Conservation (phyloP, 2,797 vertebrate species). For the Sebastes diploproa region DNA sequence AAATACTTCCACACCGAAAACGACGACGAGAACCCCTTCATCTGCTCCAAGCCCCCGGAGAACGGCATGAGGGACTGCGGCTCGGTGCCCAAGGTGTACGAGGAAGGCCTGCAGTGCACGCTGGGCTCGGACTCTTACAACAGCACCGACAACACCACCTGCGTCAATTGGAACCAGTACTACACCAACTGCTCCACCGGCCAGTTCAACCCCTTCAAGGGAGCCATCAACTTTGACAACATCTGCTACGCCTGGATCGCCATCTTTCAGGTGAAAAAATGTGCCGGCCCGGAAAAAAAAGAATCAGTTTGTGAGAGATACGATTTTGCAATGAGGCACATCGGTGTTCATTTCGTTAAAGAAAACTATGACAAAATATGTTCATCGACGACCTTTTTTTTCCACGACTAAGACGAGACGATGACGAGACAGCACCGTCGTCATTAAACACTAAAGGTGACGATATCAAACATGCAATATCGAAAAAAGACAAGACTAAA, state of each 20-base stretch:
- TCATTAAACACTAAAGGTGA: too few species aligned
- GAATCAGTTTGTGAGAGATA: not conserved
- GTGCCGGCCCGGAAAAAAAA: not conserved
- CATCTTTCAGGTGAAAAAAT: slow-evolving; percentile 91
- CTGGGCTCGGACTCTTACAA: slow-evolving; percentile 91
- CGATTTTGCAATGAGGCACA: not conserved
- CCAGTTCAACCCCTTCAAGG: slow-evolving; percentile 94
- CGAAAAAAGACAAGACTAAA: too few species aligned
- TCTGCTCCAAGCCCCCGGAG: slow-evolving; percentile 92
- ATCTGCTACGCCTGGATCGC: slow-evolving; percentile 98
- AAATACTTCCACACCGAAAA: slow-evolving; percentile 95
- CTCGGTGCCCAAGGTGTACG: slow-evolving; percentile 86
- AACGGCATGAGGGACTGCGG: slow-evolving; percentile 94
- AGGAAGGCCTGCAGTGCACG: slow-evolving; percentile 88
- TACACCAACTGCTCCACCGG: slow-evolving; percentile 95
- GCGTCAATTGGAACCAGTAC: slow-evolving; percentile 98
- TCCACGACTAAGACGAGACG: too few species aligned
- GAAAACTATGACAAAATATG: too few species aligned
- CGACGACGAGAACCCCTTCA: slow-evolving; percentile 96
- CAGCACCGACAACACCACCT: slow-evolving; percentile 94
- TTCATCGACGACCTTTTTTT: too few species aligned
- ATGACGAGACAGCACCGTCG: too few species aligned
- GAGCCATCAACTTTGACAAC: slow-evolving; percentile 98
- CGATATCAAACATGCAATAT: too few species aligned
- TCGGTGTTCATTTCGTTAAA: not conserved